A percentile compares a stretch with the other conserved stretches of the same genome.
phyloP scores from a whole-genome alignment of 2,797 vertebrate species.

The Morus bassanus region DNA sequence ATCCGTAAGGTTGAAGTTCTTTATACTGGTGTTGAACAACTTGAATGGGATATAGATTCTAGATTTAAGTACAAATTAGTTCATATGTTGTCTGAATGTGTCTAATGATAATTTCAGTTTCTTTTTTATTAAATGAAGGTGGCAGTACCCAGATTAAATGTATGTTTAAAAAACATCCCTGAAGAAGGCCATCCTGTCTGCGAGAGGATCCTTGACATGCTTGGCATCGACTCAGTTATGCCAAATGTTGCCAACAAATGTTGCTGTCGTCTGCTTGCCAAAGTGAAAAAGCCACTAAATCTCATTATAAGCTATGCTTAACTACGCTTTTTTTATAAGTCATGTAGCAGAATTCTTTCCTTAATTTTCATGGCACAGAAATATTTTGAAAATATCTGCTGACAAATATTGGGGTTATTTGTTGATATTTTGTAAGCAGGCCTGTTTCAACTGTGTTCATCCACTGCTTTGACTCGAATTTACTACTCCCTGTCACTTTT shows the following conservation, averaged over 20 bases:
- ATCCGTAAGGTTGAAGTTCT: neutral
- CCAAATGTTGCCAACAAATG: conserved; percentile 61
- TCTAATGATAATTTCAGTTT: neutral
- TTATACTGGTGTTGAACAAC: neutral
- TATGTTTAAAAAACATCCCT: neutral
- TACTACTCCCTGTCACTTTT: neutral
- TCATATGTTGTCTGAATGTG: neutral
- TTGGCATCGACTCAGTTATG: conserved; percentile 36
- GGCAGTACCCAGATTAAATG: neutral
- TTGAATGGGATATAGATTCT: neutral
- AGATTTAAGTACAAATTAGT: neutral
- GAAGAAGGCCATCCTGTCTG: conserved; percentile 32
- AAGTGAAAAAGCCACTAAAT: conserved; percentile 4
- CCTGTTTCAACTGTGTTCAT: neutral
- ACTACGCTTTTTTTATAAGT: neutral
- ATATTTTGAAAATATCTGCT: neutral
- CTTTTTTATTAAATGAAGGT: neutral
- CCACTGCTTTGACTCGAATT: neutral
- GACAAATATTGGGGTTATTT: neutral
- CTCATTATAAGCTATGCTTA: neutral
- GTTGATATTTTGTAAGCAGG: neutral
- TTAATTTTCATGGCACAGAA: neutral
- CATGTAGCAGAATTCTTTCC: neutral
- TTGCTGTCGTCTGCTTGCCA: conserved; percentile 48
- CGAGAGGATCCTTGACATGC: conserved; percentile 52